Conservation (phyloP, 2,797 vertebrate species). For the Echeneis naucrates region DNA sequence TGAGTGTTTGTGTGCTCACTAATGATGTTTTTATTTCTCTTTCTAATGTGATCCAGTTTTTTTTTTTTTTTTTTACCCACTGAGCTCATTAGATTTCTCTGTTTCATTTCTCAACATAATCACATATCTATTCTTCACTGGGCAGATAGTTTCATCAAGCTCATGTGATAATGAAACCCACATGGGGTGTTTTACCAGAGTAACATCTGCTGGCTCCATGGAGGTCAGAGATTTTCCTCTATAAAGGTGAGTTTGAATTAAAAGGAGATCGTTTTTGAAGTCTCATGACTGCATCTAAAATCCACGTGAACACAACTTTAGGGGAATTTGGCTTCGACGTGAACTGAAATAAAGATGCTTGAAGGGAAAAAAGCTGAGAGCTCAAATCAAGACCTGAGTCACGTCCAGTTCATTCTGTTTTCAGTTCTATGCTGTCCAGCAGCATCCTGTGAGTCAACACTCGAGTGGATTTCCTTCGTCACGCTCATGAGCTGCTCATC, state of each 20-base stretch:
- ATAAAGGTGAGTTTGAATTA: not conserved
- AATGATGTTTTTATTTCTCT: conserved; percentile 77
- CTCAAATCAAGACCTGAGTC: not conserved
- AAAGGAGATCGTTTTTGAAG: not conserved
- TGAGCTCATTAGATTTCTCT: conserved; percentile 53
- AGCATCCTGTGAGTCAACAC: not conserved
- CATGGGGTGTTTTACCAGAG: conserved; percentile 1
- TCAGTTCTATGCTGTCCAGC: not conserved
- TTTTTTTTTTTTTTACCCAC: too few relatives aligned
- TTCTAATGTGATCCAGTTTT: conserved; percentile 68
- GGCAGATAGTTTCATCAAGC: conserved; percentile 29
- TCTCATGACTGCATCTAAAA: not conserved
- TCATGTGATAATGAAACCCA: conserved; percentile 20
- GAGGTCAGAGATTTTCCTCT: not conserved
- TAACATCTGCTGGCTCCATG: not conserved
- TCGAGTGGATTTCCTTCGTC: not conserved
- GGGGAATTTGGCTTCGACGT: too few relatives aligned
- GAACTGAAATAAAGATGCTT: too few relatives aligned
- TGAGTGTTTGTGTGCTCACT: conserved; percentile 80
- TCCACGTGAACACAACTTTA: too few relatives aligned
- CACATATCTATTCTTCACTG: conserved; percentile 46
- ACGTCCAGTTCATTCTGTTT: not conserved
- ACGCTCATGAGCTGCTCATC: too few relatives aligned
- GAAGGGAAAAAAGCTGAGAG: too few relatives aligned
- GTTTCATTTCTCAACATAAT: conserved; percentile 58